Evolutionary conservation across 2,113 vertebrate species (phyloP), one percentile per base, ranked within the genome.

Genomic region (Pangasianodon gigas): DNA sequence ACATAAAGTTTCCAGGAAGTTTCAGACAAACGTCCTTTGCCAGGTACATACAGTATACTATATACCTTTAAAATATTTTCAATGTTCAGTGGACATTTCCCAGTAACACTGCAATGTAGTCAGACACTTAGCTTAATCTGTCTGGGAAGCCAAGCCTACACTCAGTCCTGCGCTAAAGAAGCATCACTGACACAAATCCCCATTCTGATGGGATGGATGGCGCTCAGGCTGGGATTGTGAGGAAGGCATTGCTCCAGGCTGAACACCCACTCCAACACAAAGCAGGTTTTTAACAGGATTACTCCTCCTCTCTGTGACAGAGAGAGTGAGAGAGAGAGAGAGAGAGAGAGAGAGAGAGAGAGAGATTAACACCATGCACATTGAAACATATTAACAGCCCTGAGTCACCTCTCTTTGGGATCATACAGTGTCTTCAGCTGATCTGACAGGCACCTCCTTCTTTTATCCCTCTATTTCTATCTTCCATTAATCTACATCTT

Each of bases 251-350:
- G 48, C 83, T 85, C 19, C 13, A 29, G 86, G 85, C 81, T 91
- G 80, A 87, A 86, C 90, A 84, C 88, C 83, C 51, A 56, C 86
- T 88, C 91, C 79, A 90, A 77, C 79, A 88, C 80, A 90, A 82
- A 67, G 65, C 79, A 88, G 71, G n/a, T 51, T 89, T 90, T 92
- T 84, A 92, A 87, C 85, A 86, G 79, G 79, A 89, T 92, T 91
- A 91, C 89, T 90, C 44, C 54, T 88, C 51, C 83, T 82, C 41
- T 58, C 75, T 75, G 87, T 69, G 26, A 56, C 48, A 84, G 58
- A 69, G 67, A 74, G 58, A 37, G 44, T n/a, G 44, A n/a, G 88
- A 52, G 26, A 48, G 41, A 11, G 77, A 83, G 58, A 86, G 77
- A 84, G 29, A 37, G 54, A 41, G 77, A 83, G 67, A 88, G 77